Evolutionary conservation across 2,888 invertebrate genomes (phyloP), one percentile per base, ranked within the genome.

Genomic region (Diplazon laetatorius): DNA sequence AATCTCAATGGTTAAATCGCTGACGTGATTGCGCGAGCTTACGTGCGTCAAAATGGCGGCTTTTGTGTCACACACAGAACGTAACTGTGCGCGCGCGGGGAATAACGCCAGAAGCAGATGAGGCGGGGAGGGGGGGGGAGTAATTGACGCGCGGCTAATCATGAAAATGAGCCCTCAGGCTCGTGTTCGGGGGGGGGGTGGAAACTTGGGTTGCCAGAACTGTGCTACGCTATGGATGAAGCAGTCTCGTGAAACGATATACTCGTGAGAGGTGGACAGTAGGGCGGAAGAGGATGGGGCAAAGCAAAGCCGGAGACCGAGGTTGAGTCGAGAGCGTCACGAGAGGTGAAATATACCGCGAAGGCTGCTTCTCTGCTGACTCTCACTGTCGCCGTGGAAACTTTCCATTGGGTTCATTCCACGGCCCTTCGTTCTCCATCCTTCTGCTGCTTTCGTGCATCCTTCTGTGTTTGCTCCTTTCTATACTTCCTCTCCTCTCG

Each of bases 181-280:
- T 55, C 14, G 22, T 55, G 22, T 55, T 42, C n/a, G 35, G 46
- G 22, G 52, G n/a, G 25, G 42, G 35, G 46, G 22, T 42, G n/a
- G 25, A 52, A 68, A 50, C 60, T 68, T 22, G 22, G n/a, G n/a
- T n/a, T n/a, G n/a, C n/a, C n/a, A n/a, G n/a, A n/a, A n/a, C n/a
- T n/a, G n/a, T n/a, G n/a, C n/a, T n/a, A n/a, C n/a, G n/a, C n/a
- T n/a, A 46, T 73, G 9, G 25, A 18, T 48, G 50, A 66, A 57
- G 48, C 35, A 42, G 60, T 25, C 30, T 48, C 55, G 22, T 68
- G n/a, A 22, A 62, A 35, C 50, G 52, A 44, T 44, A 68, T 50
- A 50, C 35, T 10, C 2, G 37, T n/a, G 35, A 59, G 14, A 59
- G 22, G 42, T 55, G 59, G 44, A 50, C 55, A 57, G 37, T 35